A percentile compares a stretch with the other conserved stretches of the same genome.
Evolutionary conservation across 2,797 vertebrate species (phyloP).

Genomic region (Balearica regulorum): DNA sequence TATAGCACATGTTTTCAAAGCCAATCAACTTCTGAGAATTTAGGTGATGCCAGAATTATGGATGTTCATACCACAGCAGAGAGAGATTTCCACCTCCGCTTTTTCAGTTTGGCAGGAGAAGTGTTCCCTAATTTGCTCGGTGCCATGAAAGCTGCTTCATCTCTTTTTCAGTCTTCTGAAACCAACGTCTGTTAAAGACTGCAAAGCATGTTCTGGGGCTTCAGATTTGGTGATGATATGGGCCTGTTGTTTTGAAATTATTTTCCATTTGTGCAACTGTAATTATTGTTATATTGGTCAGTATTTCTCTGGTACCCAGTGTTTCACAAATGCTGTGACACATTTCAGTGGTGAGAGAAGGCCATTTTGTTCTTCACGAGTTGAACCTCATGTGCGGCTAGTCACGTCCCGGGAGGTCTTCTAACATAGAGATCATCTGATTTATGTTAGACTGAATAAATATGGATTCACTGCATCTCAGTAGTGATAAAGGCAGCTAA

Average conservation of each 20-base stretch:
- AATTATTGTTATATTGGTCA: neutral
- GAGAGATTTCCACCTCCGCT: neutral
- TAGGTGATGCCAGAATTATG: neutral
- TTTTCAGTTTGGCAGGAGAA: conserved; percentile 24
- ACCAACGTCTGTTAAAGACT: neutral
- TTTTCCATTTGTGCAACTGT: neutral
- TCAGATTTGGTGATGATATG: fast-evolving
- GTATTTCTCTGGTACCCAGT: neutral
- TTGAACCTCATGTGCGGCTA: neutral
- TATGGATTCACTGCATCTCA: neutral
- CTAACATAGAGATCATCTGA: neutral
- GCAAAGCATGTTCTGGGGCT: neutral
- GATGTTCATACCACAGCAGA: neutral
- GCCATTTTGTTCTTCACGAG: neutral
- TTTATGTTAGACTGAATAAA: neutral
- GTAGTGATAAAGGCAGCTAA: neutral
- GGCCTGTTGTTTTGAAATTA: neutral
- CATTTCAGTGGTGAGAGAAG: neutral
- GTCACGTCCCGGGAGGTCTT: neutral
- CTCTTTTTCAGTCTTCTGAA: neutral
- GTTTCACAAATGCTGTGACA: neutral
- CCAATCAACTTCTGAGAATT: neutral
- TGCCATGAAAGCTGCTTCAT: conserved; percentile 15
- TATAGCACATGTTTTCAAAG: neutral
- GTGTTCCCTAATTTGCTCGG: neutral